These are phyloP conservation scores for Nannobrachium achirus DNA, from an alignment of 2,113 vertebrate species.

Conservation along the genomic window DNA sequence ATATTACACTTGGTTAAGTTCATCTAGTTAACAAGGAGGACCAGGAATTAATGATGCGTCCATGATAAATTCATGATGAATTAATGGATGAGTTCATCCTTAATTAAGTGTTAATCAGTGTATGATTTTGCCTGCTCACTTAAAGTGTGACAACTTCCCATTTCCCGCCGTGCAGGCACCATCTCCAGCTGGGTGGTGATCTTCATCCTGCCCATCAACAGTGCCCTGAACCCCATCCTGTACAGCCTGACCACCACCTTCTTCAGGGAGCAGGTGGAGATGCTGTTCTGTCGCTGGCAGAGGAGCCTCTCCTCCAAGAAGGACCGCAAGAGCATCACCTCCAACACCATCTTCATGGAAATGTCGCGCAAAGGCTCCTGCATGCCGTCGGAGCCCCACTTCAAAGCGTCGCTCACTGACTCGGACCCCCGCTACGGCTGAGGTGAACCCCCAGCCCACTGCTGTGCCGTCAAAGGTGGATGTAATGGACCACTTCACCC, in stretches of 20 bases:
- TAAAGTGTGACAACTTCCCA: neutral
- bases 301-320: slow-evolving; percentile 72
- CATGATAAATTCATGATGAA: no score
- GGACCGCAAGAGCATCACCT: slow-evolving; percentile 74
- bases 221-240: slow-evolving; percentile 84
- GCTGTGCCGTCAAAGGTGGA: no score
- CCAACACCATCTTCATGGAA: slow-evolving; percentile 73
- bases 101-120: no score
- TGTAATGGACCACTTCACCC: no score
- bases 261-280: slow-evolving; percentile 85
- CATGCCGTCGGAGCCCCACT: slow-evolving; percentile 64
- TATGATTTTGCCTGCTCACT: no score
- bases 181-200: slow-evolving; percentile 83
- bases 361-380: slow-evolving; percentile 31
- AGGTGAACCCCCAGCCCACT: slow-evolving; percentile 7
- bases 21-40: no score
- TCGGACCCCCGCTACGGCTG: slow-evolving; percentile 70
- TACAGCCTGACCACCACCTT: slow-evolving; percentile 84
- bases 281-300: slow-evolving; percentile 77
- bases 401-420: slow-evolving; percentile 52
- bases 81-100: no score
- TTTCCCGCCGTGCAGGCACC: slow-evolving; percentile 63
- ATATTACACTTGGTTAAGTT: no score
- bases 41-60: no score
- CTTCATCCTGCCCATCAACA: slow-evolving; percentile 86